Evolutionary conservation across 1,140 invertebrate species (phyloP).

Genomic region (Chironomus striatipennis): DNA sequence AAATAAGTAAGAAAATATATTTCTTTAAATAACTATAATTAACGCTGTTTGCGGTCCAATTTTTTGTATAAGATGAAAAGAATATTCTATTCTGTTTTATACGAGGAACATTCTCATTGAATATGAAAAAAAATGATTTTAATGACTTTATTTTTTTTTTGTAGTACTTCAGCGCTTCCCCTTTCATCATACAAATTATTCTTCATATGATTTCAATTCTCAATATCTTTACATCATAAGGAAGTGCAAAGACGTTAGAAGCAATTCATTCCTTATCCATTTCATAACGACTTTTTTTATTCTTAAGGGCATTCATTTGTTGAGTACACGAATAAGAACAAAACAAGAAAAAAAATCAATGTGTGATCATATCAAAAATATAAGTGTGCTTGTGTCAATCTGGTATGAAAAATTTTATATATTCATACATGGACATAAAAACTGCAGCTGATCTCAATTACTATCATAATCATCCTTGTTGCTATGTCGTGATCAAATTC

Average conservation of each 20-base stretch:
- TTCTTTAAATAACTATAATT: conserved; percentile 21
- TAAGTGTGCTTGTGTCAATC: conserved; percentile 21
- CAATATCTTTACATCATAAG: background rate
- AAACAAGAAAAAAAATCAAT: background rate
- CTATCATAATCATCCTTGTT: background rate
- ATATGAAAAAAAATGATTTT: background rate
- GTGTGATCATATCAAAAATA: background rate
- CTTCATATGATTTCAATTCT: no score
- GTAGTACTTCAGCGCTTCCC: background rate
- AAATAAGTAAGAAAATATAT: no score
- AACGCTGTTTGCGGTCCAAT: conserved; percentile 12
- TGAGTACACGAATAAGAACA: background rate
- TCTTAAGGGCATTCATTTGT: background rate
- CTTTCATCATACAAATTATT: background rate
- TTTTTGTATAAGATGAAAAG: background rate
- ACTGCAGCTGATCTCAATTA: conserved; percentile 4
- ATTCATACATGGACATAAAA: background rate
- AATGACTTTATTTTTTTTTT: background rate
- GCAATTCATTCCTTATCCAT: background rate
- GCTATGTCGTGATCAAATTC: background rate
- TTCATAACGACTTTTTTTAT: conserved; percentile 19
- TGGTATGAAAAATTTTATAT: background rate
- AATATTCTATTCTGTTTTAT: background rate
- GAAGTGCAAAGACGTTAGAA: conserved; percentile 15
- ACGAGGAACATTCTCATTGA: background rate